Base-by-base conservation (phyloP, 2,888 invertebrate genomes). In the Sycophila texana region DNA sequence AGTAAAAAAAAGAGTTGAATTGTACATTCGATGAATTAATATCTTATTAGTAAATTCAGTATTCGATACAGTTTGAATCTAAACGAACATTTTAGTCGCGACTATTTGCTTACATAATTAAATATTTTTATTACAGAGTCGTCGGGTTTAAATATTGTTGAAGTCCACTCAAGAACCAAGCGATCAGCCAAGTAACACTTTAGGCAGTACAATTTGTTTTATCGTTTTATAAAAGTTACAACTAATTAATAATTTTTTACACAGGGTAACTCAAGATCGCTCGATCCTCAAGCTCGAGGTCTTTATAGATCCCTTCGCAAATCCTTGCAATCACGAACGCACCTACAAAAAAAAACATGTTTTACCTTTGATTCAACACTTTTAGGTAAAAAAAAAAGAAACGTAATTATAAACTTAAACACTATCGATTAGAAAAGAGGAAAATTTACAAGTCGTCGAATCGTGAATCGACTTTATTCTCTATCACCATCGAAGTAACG, bases 401-500 rank as follows among this genome's bases (percentile, higher is more conserved):
- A 60, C 39, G 60, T n/a, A 55, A 26, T 53, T 49, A 47, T 73
- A 75, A 77, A 68, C 75, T 74, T 49, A 74, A 16, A 47, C 39
- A 58, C 47, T 75, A 80, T n/a, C 18, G 49, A 51, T 68, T 65
- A 80, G 68, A 14, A 67, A 55, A 39, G 39, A 39, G 7, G 7
- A 74, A 68, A 73, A 80, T 80, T 74, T 74, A 80, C 80, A 74
- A 39, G 16, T 57, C n/a, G 55, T 74, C 73, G 67, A 49, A 57
- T 60, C 13, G 51, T 51, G 47, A 10, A 4, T 55, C 66, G 55
- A 74, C 61, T 71, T 49, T 26, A 66, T 66, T 16, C 14, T 70
- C 71, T 71, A 77, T 74, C 77, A 77, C 74, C 80, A 81, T 74
- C n/a, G 12, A 70, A 77, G 26, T 80, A 77, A 80, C 80, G 77